Evolutionary conservation across 2,888 invertebrate genomes (phyloP).

Genomic region (Fragum whitleyi): DNA sequence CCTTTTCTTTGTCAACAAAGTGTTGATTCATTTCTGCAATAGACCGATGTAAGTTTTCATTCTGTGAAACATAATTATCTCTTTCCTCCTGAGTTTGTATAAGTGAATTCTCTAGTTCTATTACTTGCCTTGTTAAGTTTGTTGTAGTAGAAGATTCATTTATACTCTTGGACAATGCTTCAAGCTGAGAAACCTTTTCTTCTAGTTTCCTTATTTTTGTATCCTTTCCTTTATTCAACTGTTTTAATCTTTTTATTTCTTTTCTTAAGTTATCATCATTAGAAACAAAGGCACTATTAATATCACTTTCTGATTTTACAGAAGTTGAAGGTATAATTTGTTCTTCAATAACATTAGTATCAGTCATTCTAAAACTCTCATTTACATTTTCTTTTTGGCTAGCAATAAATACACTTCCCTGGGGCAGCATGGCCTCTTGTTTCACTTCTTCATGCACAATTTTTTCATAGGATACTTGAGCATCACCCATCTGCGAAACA

Average conservation of each 20-base stretch:
- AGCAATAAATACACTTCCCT: neutral
- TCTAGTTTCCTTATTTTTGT: constrained; percentile 68
- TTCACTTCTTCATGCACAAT: constrained; percentile 2
- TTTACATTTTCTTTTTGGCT: neutral
- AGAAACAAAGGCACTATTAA: neutral
- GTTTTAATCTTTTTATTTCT: constrained; percentile 47
- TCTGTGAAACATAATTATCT: constrained; percentile 38
- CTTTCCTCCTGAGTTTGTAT: constrained; percentile 46
- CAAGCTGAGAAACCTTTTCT: constrained; percentile 27
- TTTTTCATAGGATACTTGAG: neutral
- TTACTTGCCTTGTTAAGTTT: neutral
- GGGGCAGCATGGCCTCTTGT: neutral
- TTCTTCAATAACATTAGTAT: constrained; percentile 10
- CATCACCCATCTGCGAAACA: neutral
- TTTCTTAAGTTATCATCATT: constrained; percentile 19
- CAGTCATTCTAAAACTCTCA: neutral
- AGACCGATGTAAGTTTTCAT: constrained; percentile 7
- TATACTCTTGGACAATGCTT: neutral
- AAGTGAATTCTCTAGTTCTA: constrained; percentile 33
- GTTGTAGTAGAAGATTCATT: neutral
- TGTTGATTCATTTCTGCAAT: neutral
- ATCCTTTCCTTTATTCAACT: constrained; percentile 68
- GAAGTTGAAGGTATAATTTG: neutral
- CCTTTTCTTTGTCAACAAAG: neutral
- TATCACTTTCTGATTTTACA: constrained; percentile 8